phyloP scores from a whole-genome alignment of 35 echinoderm and acorn worm species.

The Ophioderma brevispina region DNA sequence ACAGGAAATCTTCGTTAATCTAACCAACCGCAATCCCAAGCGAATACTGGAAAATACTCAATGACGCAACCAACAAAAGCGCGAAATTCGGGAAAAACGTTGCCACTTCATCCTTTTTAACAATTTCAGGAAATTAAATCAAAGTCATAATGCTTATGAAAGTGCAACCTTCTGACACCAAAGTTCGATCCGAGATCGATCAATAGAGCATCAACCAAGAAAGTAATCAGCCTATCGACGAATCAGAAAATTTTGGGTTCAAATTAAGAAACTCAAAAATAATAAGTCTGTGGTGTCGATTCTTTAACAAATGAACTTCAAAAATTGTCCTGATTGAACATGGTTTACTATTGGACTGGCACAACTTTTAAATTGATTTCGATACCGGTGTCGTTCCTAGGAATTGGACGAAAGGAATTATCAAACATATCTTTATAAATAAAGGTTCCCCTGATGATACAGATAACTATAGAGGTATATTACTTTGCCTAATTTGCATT shows the following conservation, averaged over 20 bases:
- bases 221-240: neutral
- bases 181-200: neutral
- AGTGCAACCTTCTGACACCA: neutral
- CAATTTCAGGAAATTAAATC: slow-evolving; percentile 13
- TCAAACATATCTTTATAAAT: slow-evolving; percentile 32
- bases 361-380: neutral
- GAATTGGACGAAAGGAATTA: slow-evolving; percentile 35
- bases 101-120: neutral
- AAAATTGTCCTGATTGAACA: slow-evolving; percentile 11
- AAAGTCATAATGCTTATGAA: neutral
- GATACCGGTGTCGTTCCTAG: slow-evolving; percentile 17
- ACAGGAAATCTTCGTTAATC: neutral
- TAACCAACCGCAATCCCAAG: neutral
- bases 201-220: neutral
- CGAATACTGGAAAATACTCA: slow-evolving; percentile 15
- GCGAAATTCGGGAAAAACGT: neutral
- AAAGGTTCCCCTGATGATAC: slow-evolving; percentile 1
- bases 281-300: too few species aligned
- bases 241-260: neutral
- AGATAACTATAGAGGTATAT: slow-evolving; percentile 32
- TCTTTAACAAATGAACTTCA: neutral
- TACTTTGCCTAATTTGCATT: neutral
- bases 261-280: slow-evolving; percentile 1
- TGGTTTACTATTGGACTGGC: neutral
- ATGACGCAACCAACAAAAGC: neutral